Percentiles rank a stretch among this genome's conserved stretches.
phyloP scores from a whole-genome alignment of 35 echinoderm and acorn worm species.

The Hemicentrotus pulcherrimus region DNA sequence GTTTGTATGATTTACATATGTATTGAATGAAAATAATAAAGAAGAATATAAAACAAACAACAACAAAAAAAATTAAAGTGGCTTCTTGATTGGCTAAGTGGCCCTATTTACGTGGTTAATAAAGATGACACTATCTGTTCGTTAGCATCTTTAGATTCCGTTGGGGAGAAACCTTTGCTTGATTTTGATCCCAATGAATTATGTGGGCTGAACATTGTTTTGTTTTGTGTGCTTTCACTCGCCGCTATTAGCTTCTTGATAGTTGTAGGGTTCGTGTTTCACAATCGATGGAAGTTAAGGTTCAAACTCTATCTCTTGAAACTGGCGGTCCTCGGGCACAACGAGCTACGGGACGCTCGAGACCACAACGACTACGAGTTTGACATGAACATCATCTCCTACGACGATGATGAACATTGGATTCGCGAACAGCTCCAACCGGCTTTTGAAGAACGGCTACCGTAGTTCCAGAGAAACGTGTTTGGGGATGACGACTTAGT shows the following conservation, averaged over 20 bases:
- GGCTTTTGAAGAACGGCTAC: background rate
- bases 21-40: too few relatives aligned
- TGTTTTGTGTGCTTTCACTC: background rate
- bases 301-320: background rate
- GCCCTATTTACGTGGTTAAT: background rate
- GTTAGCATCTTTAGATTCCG: background rate
- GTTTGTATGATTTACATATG: too few relatives aligned
- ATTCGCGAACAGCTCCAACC: background rate
- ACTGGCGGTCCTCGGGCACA: background rate
- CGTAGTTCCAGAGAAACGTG: background rate
- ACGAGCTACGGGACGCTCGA: background rate
- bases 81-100: background rate
- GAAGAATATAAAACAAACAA: too few relatives aligned
- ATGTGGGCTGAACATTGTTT: background rate
- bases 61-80: too few relatives aligned
- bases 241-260: background rate
- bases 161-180: background rate
- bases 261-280: background rate
- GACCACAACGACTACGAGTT: background rate
- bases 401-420: background rate
- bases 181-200: background rate
- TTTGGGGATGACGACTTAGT: background rate
- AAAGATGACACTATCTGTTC: background rate
- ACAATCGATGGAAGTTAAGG: slow-evolving; percentile 1
- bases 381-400: slow-evolving; percentile 4